Percentiles rank a stretch among this genome's conserved stretches.
Conservation (phyloP, 2,797 vertebrate species). For the Tachyglossus aculeatus region DNA sequence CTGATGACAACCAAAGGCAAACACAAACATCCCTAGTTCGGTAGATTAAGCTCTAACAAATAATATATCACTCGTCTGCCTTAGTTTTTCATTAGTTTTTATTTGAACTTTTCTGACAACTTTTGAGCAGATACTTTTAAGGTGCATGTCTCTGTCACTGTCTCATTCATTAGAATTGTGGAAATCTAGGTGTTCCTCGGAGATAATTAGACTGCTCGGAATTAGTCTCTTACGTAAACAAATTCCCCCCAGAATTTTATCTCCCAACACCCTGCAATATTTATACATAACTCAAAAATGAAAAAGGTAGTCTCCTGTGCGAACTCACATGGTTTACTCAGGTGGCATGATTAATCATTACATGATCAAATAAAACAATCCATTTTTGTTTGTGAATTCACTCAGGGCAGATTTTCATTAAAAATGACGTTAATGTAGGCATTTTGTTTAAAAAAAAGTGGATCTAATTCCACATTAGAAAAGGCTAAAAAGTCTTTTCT, state of each 20-base stretch:
- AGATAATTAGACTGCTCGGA: conserved; percentile 12
- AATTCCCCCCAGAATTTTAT: conserved; percentile 20
- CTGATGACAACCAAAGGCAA: too few species aligned
- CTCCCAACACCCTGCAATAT: conserved; percentile 32
- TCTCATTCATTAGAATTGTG: conserved; percentile 5
- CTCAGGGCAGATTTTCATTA: conserved; percentile 38
- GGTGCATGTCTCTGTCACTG: not conserved
- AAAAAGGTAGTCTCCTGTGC: conserved; percentile 21
- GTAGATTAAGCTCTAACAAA: too few species aligned
- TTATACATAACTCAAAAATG: conserved; percentile 48
- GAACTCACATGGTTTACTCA: conserved; percentile 26
- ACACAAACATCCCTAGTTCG: too few species aligned
- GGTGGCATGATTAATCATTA: conserved; percentile 46
- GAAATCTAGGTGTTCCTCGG: conserved; percentile 21
- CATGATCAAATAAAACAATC: conserved; percentile 42
- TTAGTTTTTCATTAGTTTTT: conserved; percentile 3
- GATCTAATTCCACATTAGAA: conserved; percentile 40
- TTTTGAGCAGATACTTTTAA: conserved; percentile 14
- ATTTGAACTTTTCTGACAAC: not conserved
- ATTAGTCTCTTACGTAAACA: conserved; percentile 26
- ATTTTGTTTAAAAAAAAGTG: conserved; percentile 36
- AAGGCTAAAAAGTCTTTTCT: conserved; percentile 32
- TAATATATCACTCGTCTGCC: too few species aligned
- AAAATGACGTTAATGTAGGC: conserved; percentile 36
- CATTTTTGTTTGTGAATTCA: not conserved